Percentiles rank a stretch among this genome's conserved stretches.
These are phyloP conservation scores for Diplazon laetatorius DNA, from an alignment of 2,888 invertebrate genomes.

Conservation along the genomic window DNA sequence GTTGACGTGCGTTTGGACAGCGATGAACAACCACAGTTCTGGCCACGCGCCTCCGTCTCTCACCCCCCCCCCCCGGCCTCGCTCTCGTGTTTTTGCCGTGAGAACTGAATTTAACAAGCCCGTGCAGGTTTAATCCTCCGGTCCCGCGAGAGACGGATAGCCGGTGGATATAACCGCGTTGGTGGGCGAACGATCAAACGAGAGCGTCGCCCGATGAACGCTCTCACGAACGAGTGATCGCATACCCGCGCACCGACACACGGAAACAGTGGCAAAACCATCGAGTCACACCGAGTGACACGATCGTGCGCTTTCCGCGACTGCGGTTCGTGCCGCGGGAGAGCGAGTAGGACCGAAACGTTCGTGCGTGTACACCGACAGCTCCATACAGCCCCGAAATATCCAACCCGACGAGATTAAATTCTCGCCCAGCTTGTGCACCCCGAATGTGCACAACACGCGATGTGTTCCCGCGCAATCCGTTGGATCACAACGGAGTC, in stretches of 20 bases:
- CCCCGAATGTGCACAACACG: slow-evolving; percentile 26
- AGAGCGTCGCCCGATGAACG: slow-evolving; percentile 26
- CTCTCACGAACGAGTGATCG: slow-evolving; percentile 25
- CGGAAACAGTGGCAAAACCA: slow-evolving; percentile 35
- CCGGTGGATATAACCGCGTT: slow-evolving; percentile 1
- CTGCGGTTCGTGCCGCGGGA: slow-evolving; percentile 14
- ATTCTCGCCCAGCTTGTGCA: slow-evolving; percentile 40
- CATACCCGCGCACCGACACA: no score
- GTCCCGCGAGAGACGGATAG: slow-evolving; percentile 33
- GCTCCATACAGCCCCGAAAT: slow-evolving; percentile 35
- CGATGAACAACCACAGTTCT: slow-evolving; percentile 12
- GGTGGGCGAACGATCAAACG: slow-evolving; percentile 37
- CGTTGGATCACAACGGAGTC: slow-evolving; percentile 42
- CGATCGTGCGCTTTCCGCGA: slow-evolving; percentile 43
- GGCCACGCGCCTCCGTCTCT: background rate
- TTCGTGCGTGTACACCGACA: slow-evolving; percentile 19
- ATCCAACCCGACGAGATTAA: slow-evolving; percentile 48
- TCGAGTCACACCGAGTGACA: slow-evolving; percentile 6
- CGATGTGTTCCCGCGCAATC: slow-evolving; percentile 39
- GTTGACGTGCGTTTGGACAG: slow-evolving; percentile 7
- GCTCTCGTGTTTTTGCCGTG: background rate
- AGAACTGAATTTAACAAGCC: slow-evolving; percentile 49
- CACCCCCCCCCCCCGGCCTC: background rate
- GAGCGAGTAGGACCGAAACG: background rate
- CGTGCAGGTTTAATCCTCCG: slow-evolving; percentile 45